phyloP scores from a whole-genome alignment of 1,140 invertebrate genomes.

The Fopius arisanus region DNA sequence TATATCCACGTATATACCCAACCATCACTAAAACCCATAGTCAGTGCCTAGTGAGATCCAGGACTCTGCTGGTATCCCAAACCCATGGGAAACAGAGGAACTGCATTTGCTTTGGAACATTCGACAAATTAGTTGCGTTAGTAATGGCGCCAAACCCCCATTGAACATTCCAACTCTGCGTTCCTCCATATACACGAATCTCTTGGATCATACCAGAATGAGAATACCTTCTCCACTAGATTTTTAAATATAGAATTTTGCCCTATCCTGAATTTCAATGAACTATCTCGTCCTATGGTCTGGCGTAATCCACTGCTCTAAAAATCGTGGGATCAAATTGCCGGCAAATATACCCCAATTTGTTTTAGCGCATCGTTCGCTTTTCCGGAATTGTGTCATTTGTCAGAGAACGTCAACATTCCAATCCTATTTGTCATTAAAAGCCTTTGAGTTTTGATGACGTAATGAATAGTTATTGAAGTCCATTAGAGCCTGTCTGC shows the following conservation, averaged over 20 bases:
- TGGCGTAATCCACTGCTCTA: neutral
- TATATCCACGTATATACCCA: neutral
- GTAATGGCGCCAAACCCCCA: constrained; percentile 15
- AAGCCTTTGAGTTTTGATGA: constrained; percentile 45
- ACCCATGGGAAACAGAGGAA: constrained; percentile 16
- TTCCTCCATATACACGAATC: neutral
- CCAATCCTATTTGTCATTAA: neutral
- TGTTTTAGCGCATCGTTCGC: neutral
- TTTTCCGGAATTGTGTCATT: neutral
- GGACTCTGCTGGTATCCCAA: neutral
- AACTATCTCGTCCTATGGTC: too few relatives aligned
- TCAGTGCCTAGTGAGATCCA: neutral
- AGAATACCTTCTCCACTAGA: neutral
- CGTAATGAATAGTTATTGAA: constrained; percentile 57
- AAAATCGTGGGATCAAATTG: neutral
- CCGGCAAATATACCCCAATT: neutral
- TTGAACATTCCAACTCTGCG: neutral
- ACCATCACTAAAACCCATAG: neutral
- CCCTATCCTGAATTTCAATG: too few relatives aligned
- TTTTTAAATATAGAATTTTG: neutral
- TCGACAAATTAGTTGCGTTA: constrained; percentile 50
- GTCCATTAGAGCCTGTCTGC: constrained; percentile 43
- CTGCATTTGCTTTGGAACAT: constrained; percentile 45
- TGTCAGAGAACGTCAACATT: constrained; percentile 10
- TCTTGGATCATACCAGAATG: neutral